Evolutionary conservation across 2,113 vertebrate species (phyloP).

Genomic region (sheep (Ovis aries)): ARS-UI_Ramb_v3.0 NC_056071.1:9250501-9251000

Average conservation of each 20-base stretch:
- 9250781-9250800: neutral
- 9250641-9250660: no score
- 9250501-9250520: neutral
- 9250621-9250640: no score
- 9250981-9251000: neutral
- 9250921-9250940: no score
- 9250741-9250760: no score
- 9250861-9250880: neutral
- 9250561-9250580: neutral
- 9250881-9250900: neutral
- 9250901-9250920: neutral
- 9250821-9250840: neutral
- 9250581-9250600: no score
- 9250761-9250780: neutral
- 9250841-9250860: neutral
- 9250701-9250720: no score
- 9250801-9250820: neutral
- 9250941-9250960: neutral
- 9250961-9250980: no score
- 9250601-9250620: no score
- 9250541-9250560: neutral
- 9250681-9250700: no score
- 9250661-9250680: no score
- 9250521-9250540: neutral
- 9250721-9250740: no score